Percentiles rank a stretch among this genome's conserved stretches.
Conservation (phyloP, 1,140 invertebrate genomes). For the Elymnias hypermnestra region DNA sequence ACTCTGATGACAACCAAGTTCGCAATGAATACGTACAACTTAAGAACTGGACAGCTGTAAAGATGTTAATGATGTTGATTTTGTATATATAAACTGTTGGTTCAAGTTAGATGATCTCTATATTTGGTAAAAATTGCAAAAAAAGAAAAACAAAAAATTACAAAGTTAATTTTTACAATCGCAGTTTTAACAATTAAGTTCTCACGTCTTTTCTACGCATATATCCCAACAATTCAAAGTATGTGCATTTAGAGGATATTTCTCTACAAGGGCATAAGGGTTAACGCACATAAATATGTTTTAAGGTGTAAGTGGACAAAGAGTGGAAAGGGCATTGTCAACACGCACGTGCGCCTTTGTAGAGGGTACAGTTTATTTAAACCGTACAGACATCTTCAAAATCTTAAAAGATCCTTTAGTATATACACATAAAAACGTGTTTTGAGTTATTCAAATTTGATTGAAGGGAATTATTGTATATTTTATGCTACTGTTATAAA, state of each 20-base stretch:
- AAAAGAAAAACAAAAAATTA: no score
- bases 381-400: no score
- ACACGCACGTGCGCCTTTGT: constrained; percentile 36
- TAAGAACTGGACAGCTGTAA: neutral
- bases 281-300: neutral
- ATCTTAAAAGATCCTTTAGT: no score
- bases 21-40: constrained; percentile 8
- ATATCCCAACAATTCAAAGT: neutral
- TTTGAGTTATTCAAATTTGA: no score
- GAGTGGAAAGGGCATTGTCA: constrained; percentile 38
- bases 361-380: neutral
- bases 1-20: constrained; percentile 20
- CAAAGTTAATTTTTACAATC: no score
- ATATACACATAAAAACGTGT: no score
- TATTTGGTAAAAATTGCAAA: no score
- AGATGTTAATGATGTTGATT: neutral
- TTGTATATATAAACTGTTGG: neutral
- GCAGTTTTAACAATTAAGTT: no score
- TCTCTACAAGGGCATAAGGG: neutral
- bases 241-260: neutral
- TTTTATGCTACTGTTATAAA: no score
- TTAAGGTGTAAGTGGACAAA: constrained; percentile 26
- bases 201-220: no score
- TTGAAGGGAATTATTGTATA: no score
- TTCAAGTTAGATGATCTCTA: no score